Evolutionary conservation across 2,888 invertebrate species (phyloP), one percentile per base, ranked within the genome.

Genomic region (Sclerodermus sp.): DNA sequence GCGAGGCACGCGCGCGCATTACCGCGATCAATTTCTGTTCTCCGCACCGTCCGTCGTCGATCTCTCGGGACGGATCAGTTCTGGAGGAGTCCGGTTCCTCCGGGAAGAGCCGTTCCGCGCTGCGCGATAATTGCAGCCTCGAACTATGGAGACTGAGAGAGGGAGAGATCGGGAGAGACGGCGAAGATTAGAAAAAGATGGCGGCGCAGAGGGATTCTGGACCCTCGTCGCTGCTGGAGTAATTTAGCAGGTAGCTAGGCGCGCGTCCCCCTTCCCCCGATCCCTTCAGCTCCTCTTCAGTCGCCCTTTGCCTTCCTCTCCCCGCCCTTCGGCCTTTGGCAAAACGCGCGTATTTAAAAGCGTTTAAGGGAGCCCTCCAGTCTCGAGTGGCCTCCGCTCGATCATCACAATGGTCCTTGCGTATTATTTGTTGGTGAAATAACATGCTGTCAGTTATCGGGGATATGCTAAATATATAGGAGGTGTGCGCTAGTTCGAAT

Each of bases 371-470:
- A 65, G 64, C 66, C 60, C 71, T 67, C 57, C 52, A 63, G 58
- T 57, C 62, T 67, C 65, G 54, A 69, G 67, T 69, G 68, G 63
- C 61, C 64, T 66, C 57, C 55, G 58, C 58, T 62, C 51, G 57
- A 54, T 45, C 45, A 45, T 43, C 65, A 67, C 65, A 68, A 68
- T 66, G 68, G 64, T 66, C 57, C 64, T 66, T 65, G 68, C 65
- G 66, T 73, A 71, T 73, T 73, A 72, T 73, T 73, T 72, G 71
- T 71, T 70, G 73, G 71, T 71, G 64, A 74, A 74, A 74, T 74
- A 74, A 73, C 74, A 74, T 66, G 69, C 73, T 74, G 74, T 74
- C 74, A 74, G 71, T 66, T 64, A 63, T 60, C 52, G 57, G 57
- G 62, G 72, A 73, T 71, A 71, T 70, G 71, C 70, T 73, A 74